Conservation (phyloP, 2,797 vertebrate species). For the Pagetopsis macropterus region DNA sequence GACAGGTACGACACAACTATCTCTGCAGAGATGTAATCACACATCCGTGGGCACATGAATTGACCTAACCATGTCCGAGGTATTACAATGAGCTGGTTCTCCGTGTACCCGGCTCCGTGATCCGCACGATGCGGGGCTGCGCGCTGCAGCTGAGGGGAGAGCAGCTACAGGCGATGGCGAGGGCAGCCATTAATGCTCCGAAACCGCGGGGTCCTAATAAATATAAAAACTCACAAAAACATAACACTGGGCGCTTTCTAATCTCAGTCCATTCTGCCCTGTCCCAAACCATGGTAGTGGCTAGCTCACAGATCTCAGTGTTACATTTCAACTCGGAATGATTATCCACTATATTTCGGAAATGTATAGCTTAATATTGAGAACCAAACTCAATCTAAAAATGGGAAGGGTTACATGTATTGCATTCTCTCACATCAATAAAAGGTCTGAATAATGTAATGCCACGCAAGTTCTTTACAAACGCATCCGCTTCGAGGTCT, state of each 20-base stretch:
- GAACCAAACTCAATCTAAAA: neutral
- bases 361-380: neutral
- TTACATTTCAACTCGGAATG: neutral
- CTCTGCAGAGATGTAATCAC: conserved; percentile 22
- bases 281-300: neutral
- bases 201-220: conserved; percentile 36
- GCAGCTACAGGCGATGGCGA: conserved; percentile 40
- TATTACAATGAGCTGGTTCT: conserved; percentile 14
- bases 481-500: neutral
- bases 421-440: neutral
- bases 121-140: conserved; percentile 26
- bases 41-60: conserved; percentile 21
- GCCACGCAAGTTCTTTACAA: neutral
- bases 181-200: conserved; percentile 66
- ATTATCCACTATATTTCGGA: neutral
- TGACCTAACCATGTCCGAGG: neutral
- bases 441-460: neutral
- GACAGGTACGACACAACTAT: conserved; percentile 37
- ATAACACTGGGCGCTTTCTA: neutral
- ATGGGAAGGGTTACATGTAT: neutral
- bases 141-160: conserved; percentile 43
- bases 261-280: neutral
- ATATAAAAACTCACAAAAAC: conserved; percentile 9
- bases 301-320: neutral
- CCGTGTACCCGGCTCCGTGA: conserved; percentile 14